These are phyloP conservation scores for Platysternon megacephalum DNA, from an alignment of 2,113 vertebrate genomes.

Conservation along the genomic window DNA sequence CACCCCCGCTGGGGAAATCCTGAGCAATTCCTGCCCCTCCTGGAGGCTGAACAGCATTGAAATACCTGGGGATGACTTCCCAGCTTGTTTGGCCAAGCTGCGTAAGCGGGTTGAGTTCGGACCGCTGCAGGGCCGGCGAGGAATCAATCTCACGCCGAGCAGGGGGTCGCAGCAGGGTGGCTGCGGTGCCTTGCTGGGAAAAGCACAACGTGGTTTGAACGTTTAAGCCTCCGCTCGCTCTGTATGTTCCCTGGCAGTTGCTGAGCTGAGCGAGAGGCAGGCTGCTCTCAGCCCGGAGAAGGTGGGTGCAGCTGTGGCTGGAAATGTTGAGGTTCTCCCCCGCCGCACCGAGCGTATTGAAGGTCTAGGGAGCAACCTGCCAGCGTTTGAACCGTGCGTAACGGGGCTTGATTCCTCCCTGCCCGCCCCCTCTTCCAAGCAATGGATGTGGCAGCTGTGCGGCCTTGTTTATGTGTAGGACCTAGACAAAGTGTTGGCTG, in stretches of 20 bases:
- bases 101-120: neutral
- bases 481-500: constrained; percentile 41
- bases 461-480: constrained; percentile 47
- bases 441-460: constrained; percentile 38
- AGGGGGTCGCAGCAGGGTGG: neutral
- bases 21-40: neutral
- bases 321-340: neutral
- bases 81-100: neutral
- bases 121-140: too few species aligned
- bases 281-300: neutral
- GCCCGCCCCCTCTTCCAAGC: neutral
- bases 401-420: neutral
- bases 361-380: neutral
- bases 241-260: neutral
- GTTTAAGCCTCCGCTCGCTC: neutral
- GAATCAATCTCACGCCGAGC: too few species aligned
- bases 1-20: neutral
- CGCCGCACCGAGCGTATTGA: neutral
- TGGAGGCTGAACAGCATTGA: neutral
- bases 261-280: constrained; percentile 31
- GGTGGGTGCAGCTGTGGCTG: neutral
- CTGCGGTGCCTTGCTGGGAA: neutral
- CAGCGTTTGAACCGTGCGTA: neutral
- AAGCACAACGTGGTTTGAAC: constrained; percentile 18
- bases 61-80: neutral